Evolutionary conservation across 2,888 invertebrate genomes (phyloP), one percentile per base, ranked within the genome.

Genomic region (Crioceris asparagi): DNA sequence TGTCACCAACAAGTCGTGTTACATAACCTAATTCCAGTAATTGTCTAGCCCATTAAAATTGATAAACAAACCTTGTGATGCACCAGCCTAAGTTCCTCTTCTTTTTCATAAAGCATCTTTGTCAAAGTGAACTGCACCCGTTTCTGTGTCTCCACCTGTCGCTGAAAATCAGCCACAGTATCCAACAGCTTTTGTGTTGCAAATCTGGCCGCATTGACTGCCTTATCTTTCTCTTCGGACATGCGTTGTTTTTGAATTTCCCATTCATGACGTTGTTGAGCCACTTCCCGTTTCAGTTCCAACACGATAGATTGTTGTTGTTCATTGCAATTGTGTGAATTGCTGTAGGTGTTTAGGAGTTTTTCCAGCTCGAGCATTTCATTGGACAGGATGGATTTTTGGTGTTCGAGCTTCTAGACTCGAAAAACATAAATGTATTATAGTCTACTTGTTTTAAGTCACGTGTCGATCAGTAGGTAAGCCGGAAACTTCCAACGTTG

Each of bases 121-220:
- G 59, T 54, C 18, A 63, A 43, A 39, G 56, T 48, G 11, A 47
- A 37, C 31, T 61, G 57, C 3, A 59, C 50, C 17, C 55, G 50
- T 36, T 56, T 57, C 27, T 62, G 60, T 2, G 52, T 49, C 34
- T 54, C 49, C 7, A 55, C 51, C 39, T 61, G 59, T 6, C 42
- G 46, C 39, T 60, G 56, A 38, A 60, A 61, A 47, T 63, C 61
- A 6, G 46, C 46, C 14, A 61, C 56, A 0, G 61, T 61, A 16
- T 61, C 56, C 32, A 58, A 40, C 15, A 63, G 40, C 42, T 59
- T 59, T 38, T 57, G 49, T 1, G 60, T 59, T 1, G 61, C 60
- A 36, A 61, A 60, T 44, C 52, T 54, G 1, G 63, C 62, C 0
- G 59, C 60, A 16, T 47, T 47, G 2, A 59, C 40, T 3, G 62